Evolutionary conservation across 2,797 vertebrate genomes (phyloP).

Genomic region (Microtus agrestis): DNA sequence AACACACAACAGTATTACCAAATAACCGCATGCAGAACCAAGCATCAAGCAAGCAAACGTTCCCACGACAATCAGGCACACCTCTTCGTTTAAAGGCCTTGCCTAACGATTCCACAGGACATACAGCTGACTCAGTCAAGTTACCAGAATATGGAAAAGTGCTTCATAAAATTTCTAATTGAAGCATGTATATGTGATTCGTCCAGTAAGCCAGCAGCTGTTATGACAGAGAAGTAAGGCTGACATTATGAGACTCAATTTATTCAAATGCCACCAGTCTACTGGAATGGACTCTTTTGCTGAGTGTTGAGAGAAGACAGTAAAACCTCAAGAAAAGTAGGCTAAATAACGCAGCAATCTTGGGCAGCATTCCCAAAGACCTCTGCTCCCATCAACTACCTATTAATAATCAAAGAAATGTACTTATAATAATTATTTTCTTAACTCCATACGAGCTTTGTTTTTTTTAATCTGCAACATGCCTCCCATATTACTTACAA

Average conservation of each 20-base stretch:
- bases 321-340: conserved; percentile 68
- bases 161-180: conserved; percentile 36
- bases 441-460: background rate
- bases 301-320: conserved; percentile 17
- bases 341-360: conserved; percentile 59
- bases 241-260: conserved; percentile 11
- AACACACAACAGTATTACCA: background rate
- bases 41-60: conserved; percentile 24
- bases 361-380: conserved; percentile 49
- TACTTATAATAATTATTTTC: conserved; percentile 45
- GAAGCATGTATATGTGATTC: background rate
- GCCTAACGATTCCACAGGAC: background rate
- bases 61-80: background rate
- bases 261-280: conserved; percentile 55
- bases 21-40: conserved; percentile 33
- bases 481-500: conserved; percentile 57
- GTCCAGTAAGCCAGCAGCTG: conserved; percentile 31
- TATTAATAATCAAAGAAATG: conserved; percentile 42
- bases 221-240: conserved; percentile 17
- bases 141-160: conserved; percentile 47
- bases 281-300: conserved; percentile 71
- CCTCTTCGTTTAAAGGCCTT: conserved; percentile 5
- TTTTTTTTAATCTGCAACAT: conserved; percentile 7
- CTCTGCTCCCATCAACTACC: conserved; percentile 37
- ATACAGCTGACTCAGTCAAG: background rate